These are phyloP conservation scores for Xenus cinereus DNA, from an alignment of 2,113 vertebrate species.

Conservation along the genomic window DNA sequence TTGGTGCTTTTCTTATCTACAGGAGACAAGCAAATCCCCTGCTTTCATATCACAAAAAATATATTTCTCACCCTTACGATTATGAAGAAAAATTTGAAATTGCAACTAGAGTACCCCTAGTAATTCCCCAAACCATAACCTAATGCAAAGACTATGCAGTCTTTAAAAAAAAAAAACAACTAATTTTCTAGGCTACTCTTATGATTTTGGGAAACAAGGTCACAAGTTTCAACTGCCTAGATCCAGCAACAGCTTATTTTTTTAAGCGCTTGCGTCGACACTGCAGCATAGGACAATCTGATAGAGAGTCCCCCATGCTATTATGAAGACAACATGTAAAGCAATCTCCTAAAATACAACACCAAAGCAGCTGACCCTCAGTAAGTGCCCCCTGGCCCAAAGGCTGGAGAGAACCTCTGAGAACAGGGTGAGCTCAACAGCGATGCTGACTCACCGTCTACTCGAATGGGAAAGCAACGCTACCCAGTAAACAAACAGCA, in stretches of 20 bases:
- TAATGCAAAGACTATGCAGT: neutral
- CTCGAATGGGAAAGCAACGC: neutral
- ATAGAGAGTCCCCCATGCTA: neutral
- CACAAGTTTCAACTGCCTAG: neutral
- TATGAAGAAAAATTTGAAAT: neutral
- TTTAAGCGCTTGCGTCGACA: neutral
- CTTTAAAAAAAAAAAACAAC: neutral
- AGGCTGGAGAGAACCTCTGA: neutral
- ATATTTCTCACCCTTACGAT: neutral
- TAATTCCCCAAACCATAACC: neutral
- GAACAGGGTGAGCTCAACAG: neutral
- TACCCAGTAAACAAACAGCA: neutral
- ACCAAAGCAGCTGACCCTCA: neutral
- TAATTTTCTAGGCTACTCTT: neutral
- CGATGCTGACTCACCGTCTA: neutral
- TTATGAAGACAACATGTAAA: neutral
- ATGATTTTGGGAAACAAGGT: neutral
- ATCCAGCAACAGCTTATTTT: neutral
- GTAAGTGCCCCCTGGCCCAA: neutral
- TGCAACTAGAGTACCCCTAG: neutral
- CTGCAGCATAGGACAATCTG: neutral
- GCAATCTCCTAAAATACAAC: neutral
- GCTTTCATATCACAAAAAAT: neutral
- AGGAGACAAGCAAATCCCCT: accelerated
- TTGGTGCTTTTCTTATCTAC: neutral